Conservation (phyloP, 2,888 invertebrate genomes). For the Epistrophe grossulariae region DNA sequence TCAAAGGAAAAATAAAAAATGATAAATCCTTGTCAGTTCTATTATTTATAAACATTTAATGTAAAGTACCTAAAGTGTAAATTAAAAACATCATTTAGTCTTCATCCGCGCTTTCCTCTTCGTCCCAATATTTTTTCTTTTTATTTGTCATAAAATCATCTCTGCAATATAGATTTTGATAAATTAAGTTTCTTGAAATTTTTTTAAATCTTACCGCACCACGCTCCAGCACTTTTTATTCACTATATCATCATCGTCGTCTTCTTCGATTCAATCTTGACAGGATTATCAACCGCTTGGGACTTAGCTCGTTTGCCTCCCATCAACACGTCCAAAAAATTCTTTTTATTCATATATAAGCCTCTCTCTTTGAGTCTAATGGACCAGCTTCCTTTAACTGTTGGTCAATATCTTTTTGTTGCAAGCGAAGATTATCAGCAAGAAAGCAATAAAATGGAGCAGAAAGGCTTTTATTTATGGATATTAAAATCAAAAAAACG, state of each 20-base stretch:
- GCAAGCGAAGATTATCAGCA: constrained; percentile 93
- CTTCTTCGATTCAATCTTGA: constrained; percentile 84
- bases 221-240: constrained; percentile 87
- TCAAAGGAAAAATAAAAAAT: neutral
- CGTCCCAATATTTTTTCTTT: constrained; percentile 96
- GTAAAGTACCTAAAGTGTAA: too few species aligned
- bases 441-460: too few species aligned
- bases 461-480: too few species aligned
- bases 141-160: constrained; percentile 96
- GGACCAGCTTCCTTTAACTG: constrained; percentile 90
- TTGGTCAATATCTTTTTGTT: constrained; percentile 90
- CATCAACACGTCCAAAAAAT: constrained; percentile 92
- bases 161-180: constrained; percentile 80
- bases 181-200: neutral
- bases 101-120: constrained; percentile 84
- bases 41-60: constrained; percentile 14
- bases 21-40: neutral
- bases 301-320: constrained; percentile 86
- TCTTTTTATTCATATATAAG: constrained; percentile 88
- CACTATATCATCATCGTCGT: constrained; percentile 80
- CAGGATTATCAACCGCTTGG: constrained; percentile 83
- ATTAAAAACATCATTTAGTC: constrained; percentile 1
- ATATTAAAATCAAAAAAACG: too few species aligned
- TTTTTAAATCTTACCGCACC: constrained; percentile 83
- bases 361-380: constrained; percentile 91